These are phyloP conservation scores for Hirtodrosophila confusa DNA, from an alignment of 2,888 invertebrate genomes.

Conservation along the genomic window DNA sequence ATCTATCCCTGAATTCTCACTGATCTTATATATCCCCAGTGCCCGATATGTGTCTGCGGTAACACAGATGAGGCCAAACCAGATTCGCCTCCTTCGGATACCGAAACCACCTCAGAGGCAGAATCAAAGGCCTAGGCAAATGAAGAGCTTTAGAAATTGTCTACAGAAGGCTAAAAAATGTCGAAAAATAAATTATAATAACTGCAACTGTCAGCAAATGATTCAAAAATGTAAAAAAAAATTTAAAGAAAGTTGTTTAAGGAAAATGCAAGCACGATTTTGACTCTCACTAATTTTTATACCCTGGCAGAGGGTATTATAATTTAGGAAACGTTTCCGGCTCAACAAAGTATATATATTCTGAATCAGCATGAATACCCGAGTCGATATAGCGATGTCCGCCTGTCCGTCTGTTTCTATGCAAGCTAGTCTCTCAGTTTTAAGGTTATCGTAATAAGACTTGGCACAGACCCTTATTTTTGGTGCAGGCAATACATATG, in stretches of 20 bases:
- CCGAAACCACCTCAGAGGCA: constrained; percentile 78
- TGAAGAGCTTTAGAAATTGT: constrained; percentile 40
- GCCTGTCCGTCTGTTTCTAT: too few species aligned
- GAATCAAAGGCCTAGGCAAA: constrained; percentile 80
- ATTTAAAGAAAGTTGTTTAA: not conserved
- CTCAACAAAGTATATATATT: too few species aligned
- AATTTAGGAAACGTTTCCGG: too few species aligned
- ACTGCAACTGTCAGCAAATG: constrained; percentile 38
- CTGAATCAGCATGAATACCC: too few species aligned
- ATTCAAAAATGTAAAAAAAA: constrained; percentile 48
- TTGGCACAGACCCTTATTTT: too few species aligned
- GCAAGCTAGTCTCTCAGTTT: too few species aligned
- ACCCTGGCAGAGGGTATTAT: too few species aligned
- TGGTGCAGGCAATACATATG: too few species aligned
- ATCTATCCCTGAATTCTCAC: not conserved
- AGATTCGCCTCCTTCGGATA: constrained; percentile 82
- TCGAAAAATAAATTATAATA: constrained; percentile 1
- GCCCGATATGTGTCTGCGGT: constrained; percentile 86
- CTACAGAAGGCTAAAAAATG: constrained; percentile 48
- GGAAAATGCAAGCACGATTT: not conserved
- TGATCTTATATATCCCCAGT: constrained; percentile 58
- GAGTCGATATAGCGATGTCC: too few species aligned
- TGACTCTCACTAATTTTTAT: too few species aligned
- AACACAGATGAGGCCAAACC: constrained; percentile 82
- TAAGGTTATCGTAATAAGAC: too few species aligned